Base-by-base conservation (phyloP, 2,797 vertebrate species). In the Diplodus puntazzo region DNA sequence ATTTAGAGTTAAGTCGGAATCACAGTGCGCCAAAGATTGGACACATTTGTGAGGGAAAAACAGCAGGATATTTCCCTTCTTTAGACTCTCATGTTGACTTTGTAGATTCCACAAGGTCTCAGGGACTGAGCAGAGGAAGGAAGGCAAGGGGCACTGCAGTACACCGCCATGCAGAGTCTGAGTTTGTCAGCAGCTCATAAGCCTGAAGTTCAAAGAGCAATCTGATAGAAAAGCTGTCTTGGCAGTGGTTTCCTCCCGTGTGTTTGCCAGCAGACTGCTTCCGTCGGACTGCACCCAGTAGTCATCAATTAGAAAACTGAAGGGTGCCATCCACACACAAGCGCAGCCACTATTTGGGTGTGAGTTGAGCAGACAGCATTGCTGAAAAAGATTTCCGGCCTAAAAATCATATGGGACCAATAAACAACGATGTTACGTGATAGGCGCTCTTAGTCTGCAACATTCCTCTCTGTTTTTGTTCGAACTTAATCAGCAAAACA, bases 241-340 rank as follows among this genome's bases (percentile, higher is more conserved):
- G 92, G 87, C 91, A 90, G 88, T 57, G 64, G 91, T 90, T 94
- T 92, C 91, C 94, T 90, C 85, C 69, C 49, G 70, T 80, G 87
- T 85, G 86, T 90, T 93, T 93, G 92, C 90, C 84, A 91, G 87
- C 81, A 83, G 87, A 82, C 85, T 78, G 85, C 89, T 94, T 94
- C 92, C 85, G 84, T 91, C 88, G 10, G 84, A 88, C 91, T 87
- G 86, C 85, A 86, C 88, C 90, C 93, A 92, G 89, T 92, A 88
- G 92, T 94, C 89, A 92, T 93, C 93, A 95, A 94, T 95, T 94
- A 94, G 89, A 92, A 83, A 84, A 82, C 86, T 88, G 91, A 94
- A 90, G 90, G 92, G 89, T 88, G 87, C 89, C 91, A 82, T 92
- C 89, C 76, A 72, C 82, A 87, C 82, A 91, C 86, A 81, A 89